These are phyloP conservation scores for Scylla paramamosain DNA, from an alignment of 1,140 invertebrate species.

Conservation along the genomic window DNA sequence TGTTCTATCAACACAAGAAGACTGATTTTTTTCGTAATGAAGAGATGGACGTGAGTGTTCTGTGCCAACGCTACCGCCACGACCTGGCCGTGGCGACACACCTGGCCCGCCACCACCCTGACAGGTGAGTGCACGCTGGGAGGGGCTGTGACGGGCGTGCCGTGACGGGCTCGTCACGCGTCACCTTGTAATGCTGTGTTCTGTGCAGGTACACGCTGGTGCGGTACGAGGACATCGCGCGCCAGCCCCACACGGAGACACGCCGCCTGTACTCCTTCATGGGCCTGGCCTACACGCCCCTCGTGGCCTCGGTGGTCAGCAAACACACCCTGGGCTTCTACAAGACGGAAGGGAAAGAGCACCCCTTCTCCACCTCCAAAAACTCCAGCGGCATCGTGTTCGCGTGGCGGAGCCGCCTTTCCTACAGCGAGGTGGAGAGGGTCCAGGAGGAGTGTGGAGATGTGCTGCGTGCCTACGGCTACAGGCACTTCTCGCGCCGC, in stretches of 20 bases:
- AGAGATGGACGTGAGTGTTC: not conserved
- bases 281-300: constrained; percentile 49
- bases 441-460: constrained; percentile 56
- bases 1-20: not conserved
- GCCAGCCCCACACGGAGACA: not conserved
- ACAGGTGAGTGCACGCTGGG: constrained; percentile 15
- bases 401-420: constrained; percentile 30
- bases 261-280: constrained; percentile 52
- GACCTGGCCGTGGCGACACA: constrained; percentile 24
- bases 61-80: constrained; percentile 37
- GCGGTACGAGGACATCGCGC: constrained; percentile 59
- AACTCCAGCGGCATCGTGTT: constrained; percentile 35
- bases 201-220: constrained; percentile 55
- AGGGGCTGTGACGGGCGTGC: not conserved
- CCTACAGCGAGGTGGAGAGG: constrained; percentile 43
- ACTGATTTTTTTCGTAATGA: not conserved
- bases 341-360: too few relatives aligned
- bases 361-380: constrained; percentile 50
- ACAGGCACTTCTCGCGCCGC: constrained; percentile 6
- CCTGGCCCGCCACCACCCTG: not conserved
- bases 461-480: constrained; percentile 51
- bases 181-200: not conserved
- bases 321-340: not conserved
- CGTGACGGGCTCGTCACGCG: not conserved
- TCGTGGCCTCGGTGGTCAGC: not conserved